Evolutionary conservation across 2,888 invertebrate genomes (phyloP).

Genomic region (Cataglyphis albicans): DNA sequence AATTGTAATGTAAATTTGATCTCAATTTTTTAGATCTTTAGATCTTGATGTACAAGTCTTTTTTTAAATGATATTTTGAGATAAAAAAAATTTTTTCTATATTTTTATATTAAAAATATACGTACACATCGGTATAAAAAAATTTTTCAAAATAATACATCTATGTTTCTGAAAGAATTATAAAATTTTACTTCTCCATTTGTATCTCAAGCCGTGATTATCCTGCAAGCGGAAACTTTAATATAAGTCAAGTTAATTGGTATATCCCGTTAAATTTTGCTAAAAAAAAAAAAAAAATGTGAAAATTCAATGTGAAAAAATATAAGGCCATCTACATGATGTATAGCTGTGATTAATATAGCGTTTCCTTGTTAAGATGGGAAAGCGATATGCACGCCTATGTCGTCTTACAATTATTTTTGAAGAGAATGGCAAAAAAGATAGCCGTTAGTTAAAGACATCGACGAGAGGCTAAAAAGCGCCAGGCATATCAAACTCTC

Average conservation of each 20-base stretch:
- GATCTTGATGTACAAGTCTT: neutral
- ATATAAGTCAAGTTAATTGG: neutral
- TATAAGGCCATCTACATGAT: neutral
- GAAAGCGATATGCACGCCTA: constrained; percentile 30
- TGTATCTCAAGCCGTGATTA: neutral
- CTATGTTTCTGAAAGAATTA: neutral
- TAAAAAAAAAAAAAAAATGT: neutral
- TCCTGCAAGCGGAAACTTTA: constrained; percentile 1
- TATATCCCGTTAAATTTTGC: neutral
- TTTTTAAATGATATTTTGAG: neutral
- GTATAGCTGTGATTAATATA: neutral
- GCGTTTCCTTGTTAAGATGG: neutral
- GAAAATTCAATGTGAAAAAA: neutral
- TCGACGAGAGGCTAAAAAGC: constrained; percentile 21
- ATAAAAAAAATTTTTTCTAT: neutral
- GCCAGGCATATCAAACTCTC: neutral
- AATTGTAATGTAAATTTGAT: neutral
- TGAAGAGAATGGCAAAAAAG: constrained; percentile 46
- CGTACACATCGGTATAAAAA: neutral
- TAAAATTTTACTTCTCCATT: neutral
- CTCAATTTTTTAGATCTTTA: neutral
- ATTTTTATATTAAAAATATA: neutral
- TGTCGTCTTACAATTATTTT: constrained; percentile 36
- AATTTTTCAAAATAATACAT: neutral
- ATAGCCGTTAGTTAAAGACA: constrained; percentile 2